Conservation (phyloP, 2,113 vertebrate genomes). For the Mixornis gularis region DNA sequence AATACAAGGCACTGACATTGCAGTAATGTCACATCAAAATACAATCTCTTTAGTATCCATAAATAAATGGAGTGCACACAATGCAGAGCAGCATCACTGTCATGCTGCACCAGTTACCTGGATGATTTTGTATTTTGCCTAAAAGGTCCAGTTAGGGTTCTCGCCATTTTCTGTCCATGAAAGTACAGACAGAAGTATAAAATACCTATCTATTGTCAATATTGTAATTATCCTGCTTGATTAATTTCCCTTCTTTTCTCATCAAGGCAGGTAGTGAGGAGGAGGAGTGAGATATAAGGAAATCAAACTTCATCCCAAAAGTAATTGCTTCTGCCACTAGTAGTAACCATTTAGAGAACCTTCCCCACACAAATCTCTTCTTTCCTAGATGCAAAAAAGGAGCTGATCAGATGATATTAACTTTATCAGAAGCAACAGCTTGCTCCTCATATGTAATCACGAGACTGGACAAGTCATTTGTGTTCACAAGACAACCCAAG, state of each 20-base stretch:
- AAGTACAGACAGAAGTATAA: neutral
- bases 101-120: neutral
- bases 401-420: neutral
- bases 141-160: neutral
- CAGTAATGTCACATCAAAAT: conserved; percentile 13
- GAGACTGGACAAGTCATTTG: neutral
- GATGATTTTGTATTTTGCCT: neutral
- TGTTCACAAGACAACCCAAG: neutral
- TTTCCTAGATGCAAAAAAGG: neutral
- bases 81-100: neutral
- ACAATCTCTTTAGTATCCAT: neutral
- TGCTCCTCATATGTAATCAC: neutral
- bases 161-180: neutral
- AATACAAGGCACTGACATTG: neutral
- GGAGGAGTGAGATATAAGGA: neutral
- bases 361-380: neutral
- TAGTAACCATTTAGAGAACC: neutral
- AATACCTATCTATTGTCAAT: neutral
- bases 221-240: neutral
- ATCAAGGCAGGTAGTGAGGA: neutral
- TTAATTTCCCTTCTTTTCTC: neutral
- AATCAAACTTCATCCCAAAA: neutral
- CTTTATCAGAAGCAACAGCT: neutral
- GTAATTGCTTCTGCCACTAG: neutral
- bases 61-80: neutral